phyloP scores from a whole-genome alignment of 2,888 invertebrate species.

The Polymixis lichenea region DNA sequence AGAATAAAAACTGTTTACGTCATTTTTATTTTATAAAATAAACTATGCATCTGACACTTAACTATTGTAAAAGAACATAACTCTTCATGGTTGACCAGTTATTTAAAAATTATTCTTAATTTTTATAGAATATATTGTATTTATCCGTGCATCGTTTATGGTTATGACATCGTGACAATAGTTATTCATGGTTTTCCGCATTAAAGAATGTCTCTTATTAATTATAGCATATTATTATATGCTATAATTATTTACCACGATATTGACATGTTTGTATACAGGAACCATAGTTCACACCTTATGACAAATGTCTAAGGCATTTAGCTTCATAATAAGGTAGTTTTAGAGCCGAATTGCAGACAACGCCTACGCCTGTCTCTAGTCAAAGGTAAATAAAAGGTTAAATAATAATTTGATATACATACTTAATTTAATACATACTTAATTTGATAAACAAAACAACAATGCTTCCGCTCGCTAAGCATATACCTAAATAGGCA shows the following conservation, averaged over 20 bases:
- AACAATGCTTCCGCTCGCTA: slow-evolving; percentile 18
- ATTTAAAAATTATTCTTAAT: slow-evolving; percentile 6
- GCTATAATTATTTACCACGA: too few relatives aligned
- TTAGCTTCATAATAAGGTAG: slow-evolving; percentile 33
- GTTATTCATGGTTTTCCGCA: slow-evolving; percentile 48
- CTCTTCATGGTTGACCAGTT: neutral
- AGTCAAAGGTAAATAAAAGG: slow-evolving; percentile 10
- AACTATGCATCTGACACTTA: neutral
- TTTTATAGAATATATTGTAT: slow-evolving; percentile 6
- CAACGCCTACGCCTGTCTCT: slow-evolving; percentile 20
- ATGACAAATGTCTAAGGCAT: slow-evolving; percentile 34
- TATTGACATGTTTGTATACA: too few relatives aligned
- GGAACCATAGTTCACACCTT: slow-evolving; percentile 19
- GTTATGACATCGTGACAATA: slow-evolving; percentile 34
- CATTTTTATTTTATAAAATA: neutral
- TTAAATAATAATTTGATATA: slow-evolving; percentile 12
- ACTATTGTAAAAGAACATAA: neutral
- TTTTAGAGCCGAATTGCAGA: neutral
- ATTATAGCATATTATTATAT: too few relatives aligned
- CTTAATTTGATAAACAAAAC: slow-evolving; percentile 19
- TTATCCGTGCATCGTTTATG: slow-evolving; percentile 33
- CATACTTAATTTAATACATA: slow-evolving; percentile 4
- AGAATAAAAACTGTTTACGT: neutral
- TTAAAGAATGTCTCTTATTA: slow-evolving; percentile 34
- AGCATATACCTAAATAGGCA: slow-evolving; percentile 28